Percentiles rank a stretch among this genome's conserved stretches.
Conservation (phyloP, 2,888 invertebrate genomes). For the Folsomia candida region DNA sequence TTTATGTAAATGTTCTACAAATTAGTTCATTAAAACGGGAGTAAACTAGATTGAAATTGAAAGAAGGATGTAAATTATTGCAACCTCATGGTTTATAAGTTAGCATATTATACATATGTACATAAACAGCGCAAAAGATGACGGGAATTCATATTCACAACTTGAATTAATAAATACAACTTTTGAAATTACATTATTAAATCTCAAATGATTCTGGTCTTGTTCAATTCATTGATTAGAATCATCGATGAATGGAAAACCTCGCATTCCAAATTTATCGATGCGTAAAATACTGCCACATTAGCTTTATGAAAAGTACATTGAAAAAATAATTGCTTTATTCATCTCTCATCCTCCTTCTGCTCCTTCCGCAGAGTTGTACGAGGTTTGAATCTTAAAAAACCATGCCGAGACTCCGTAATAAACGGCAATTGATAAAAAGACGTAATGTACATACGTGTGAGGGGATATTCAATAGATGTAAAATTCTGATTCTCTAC, state of each 20-base stretch:
- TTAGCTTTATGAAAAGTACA: neutral
- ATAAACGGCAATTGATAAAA: neutral
- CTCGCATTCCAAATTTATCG: neutral
- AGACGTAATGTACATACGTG: neutral
- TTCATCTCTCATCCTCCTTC: neutral
- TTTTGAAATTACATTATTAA: too few species aligned
- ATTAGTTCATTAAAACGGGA: too few species aligned
- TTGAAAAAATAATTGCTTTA: slow-evolving; percentile 6
- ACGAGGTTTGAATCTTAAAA: neutral
- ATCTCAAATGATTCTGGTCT: too few species aligned
- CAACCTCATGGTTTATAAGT: too few species aligned
- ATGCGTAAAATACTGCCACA: neutral
- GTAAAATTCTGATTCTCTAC: neutral
- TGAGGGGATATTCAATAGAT: neutral
- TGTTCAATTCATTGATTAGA: neutral
- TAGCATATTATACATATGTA: too few species aligned
- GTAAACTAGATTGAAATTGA: too few species aligned
- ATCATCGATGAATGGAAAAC: neutral
- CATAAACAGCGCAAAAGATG: too few species aligned
- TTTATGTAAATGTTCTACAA: too few species aligned
- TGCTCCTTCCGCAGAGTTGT: neutral
- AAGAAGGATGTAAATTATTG: too few species aligned
- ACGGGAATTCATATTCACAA: too few species aligned
- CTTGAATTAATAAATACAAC: too few species aligned
- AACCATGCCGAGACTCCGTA: neutral